Percentiles rank a stretch among this genome's conserved stretches.
phyloP scores from a whole-genome alignment of 2,888 invertebrate species.

The Laothoe populi region DNA sequence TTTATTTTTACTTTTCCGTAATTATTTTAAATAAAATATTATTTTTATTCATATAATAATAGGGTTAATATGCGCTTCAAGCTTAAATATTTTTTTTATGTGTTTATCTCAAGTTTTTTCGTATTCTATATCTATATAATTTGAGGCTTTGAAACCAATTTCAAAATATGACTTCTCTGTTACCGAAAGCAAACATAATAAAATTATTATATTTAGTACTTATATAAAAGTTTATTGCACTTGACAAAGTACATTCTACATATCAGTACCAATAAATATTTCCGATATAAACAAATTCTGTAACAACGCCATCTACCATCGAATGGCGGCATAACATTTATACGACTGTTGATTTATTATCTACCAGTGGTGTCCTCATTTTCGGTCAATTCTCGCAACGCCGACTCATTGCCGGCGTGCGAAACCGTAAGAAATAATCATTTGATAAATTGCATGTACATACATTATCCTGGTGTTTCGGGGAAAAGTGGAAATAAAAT shows the following conservation, averaged over 20 bases:
- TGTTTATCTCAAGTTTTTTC: background rate
- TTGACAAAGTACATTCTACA: background rate
- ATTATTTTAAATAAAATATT: conserved; percentile 39
- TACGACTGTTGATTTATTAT: conserved; percentile 50
- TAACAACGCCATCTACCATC: conserved; percentile 69
- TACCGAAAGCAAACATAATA: background rate
- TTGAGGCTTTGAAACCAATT: no score
- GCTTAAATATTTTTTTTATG: background rate
- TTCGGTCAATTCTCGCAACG: conserved; percentile 60
- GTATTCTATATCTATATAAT: background rate
- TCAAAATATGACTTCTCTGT: no score
- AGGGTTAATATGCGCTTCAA: background rate
- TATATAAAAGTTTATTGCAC: background rate
- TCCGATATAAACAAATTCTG: conserved; percentile 24
- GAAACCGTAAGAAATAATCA: conserved; percentile 36
- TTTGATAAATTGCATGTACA: conserved; percentile 42
- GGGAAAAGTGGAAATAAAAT: conserved; percentile 64
- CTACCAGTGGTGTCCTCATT: conserved; percentile 64
- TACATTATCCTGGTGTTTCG: conserved; percentile 55
- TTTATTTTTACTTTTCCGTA: conserved; percentile 53
- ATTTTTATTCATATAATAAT: background rate
- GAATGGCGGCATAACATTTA: conserved; percentile 60
- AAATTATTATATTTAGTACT: background rate
- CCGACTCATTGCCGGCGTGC: conserved; percentile 44
- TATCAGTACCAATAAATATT: no score